phyloP scores from a whole-genome alignment of 2,113 vertebrate genomes.

The Myrmecobius fasciatus region DNA sequence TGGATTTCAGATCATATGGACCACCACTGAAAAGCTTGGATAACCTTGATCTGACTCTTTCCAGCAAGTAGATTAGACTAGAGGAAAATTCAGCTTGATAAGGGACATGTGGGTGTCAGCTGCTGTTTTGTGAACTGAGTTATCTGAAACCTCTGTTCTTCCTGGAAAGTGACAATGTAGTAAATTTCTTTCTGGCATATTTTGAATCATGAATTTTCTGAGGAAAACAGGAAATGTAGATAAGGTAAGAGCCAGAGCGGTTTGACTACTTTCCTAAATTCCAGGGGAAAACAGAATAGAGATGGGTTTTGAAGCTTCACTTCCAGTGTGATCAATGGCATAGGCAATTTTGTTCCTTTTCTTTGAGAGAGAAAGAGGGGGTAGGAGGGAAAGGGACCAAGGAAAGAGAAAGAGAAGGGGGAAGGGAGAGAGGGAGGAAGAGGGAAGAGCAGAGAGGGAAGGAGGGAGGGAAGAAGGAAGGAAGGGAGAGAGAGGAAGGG shows the following conservation, averaged over 20 bases:
- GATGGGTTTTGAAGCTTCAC: neutral
- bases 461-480: no score
- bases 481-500: no score
- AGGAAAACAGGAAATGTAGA: neutral
- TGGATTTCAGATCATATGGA: neutral
- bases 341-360: neutral
- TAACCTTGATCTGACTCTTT: neutral
- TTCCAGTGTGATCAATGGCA: neutral
- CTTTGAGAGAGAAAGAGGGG: neutral
- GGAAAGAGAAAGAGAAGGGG: no score
- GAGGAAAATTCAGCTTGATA: neutral
- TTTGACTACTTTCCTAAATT: neutral
- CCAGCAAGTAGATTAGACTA: neutral
- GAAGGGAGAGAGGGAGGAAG: no score
- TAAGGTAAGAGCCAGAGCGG: neutral
- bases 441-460: no score
- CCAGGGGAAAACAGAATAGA: neutral
- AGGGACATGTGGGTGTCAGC: neutral
- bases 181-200: neutral
- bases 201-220: rapidly evolving
- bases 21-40: neutral
- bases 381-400: no score
- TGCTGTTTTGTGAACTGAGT: neutral
- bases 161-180: rapidly evolving
- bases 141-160: rapidly evolving